These are phyloP conservation scores for Nansenia antarctica DNA, from an alignment of 2,113 vertebrate genomes.

Conservation along the genomic window DNA sequence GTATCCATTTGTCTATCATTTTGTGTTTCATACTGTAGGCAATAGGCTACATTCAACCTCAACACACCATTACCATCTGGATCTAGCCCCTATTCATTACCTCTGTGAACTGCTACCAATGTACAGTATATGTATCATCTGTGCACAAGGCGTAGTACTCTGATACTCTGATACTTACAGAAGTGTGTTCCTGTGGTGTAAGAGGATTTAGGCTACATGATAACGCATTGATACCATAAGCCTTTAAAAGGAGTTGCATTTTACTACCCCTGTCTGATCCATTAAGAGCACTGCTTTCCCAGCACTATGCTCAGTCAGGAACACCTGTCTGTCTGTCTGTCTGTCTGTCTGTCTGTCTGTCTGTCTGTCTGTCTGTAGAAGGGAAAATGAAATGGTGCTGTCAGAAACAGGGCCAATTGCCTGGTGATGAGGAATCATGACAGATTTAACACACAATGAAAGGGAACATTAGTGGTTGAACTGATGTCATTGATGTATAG, in stretches of 20 bases:
- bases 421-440: not conserved
- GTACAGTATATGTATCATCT: slow-evolving; percentile 1
- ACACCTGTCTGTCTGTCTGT: not conserved
- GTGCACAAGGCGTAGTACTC: slow-evolving; percentile 30
- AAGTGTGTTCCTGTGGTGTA: slow-evolving; percentile 33
- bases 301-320: slow-evolving; percentile 18
- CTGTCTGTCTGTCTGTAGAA: not conserved
- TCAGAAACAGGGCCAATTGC: not conserved
- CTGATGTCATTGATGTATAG: not conserved
- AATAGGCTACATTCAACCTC: too few species aligned
- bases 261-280: slow-evolving; percentile 11
- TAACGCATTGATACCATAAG: slow-evolving; percentile 58
- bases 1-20: not conserved
- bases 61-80: not conserved
- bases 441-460: not conserved
- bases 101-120: too few species aligned
- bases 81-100: too few species aligned
- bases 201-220: slow-evolving; percentile 55
- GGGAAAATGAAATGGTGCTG: not conserved
- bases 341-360: not conserved
- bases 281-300: slow-evolving; percentile 10
- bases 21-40: slow-evolving; percentile 23
- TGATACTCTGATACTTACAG: slow-evolving; percentile 9
- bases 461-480: not conserved
- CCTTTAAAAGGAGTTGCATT: slow-evolving; percentile 48